Base-by-base conservation (phyloP, 2,888 invertebrate species). In the Stramonita haemastoma region DNA sequence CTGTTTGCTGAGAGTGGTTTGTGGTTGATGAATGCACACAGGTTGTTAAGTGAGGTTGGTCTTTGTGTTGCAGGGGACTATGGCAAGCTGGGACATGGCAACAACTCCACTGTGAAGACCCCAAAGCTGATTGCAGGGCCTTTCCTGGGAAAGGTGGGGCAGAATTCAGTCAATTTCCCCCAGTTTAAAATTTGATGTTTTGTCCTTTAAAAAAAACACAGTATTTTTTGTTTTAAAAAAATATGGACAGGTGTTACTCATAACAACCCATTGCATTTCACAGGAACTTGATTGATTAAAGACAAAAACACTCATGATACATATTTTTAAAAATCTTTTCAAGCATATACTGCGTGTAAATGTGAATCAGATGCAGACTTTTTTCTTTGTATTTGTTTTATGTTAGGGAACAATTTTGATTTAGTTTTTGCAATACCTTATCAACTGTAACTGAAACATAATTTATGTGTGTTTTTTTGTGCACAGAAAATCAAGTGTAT, bases 71-170 rank as follows among this genome's bases (percentile, higher is more conserved):
- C 92, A 96, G 96, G 97, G 70, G 97, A 97, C 94, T 97, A 97
- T 95, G 97, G 97, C 17, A 97, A 97, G 95, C 95, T 97, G 46
- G 97, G 97, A 0, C 97, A 97, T 95, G 97, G 97, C 19, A 97
- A 97, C 92, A 97, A 97, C 92, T 97, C 97, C 90, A 96, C 97
- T 34, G 97, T 97, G 93, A 96, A 97, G 86, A 95, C 97, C 87
- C 97, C 97, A 0, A 97, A 97, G 93, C 94, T 97, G 32, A 96
- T 97, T 32, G 95, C 95, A 66, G 97, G 97, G 93, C 96, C 97
- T 4, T 94, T 97, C 77, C 96, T 97, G 93, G 96, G 97, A 90
- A 97, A 97, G 95, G 97, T 96, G 79, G 96, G 91, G 91, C 29
- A 19, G 32, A 6, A 46, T 79, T 32, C 46, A 46, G 46, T 46